phyloP scores from a whole-genome alignment of 2,113 vertebrate species.

The Toxotes jaculatrix region DNA sequence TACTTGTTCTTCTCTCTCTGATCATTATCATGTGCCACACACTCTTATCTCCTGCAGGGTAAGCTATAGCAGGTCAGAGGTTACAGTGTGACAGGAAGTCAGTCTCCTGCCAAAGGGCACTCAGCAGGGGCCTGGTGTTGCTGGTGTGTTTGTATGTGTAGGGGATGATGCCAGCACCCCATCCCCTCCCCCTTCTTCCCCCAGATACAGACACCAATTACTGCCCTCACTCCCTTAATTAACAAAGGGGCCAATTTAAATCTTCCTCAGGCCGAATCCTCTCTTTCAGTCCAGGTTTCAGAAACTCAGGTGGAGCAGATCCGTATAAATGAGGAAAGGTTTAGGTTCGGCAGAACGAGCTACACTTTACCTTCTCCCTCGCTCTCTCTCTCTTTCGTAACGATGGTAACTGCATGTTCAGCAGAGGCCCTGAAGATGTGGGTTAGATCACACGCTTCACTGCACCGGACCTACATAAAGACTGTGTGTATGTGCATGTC shows the following conservation, averaged over 20 bases:
- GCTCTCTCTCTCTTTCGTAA: constrained; percentile 32
- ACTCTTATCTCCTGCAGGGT: not conserved
- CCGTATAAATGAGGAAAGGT: not conserved
- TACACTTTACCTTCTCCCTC: not conserved
- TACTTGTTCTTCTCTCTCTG: not conserved
- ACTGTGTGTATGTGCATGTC: constrained; percentile 42
- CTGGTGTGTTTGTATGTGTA: constrained; percentile 13
- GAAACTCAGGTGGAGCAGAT: not conserved
- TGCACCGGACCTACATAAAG: constrained; percentile 67
- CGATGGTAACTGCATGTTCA: constrained; percentile 28
- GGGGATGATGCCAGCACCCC: not conserved
- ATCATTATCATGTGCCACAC: not conserved
- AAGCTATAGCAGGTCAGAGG: constrained; percentile 17
- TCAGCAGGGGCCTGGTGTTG: constrained; percentile 35
- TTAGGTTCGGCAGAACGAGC: not conserved
- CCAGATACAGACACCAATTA: not conserved
- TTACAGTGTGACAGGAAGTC: constrained; percentile 33
- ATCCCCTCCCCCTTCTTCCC: too few species aligned
- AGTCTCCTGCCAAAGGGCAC: constrained; percentile 7
- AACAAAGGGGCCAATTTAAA: not conserved
- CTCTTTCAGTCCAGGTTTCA: not conserved
- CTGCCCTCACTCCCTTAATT: constrained; percentile 9
- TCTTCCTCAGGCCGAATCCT: not conserved
- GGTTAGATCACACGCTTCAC: constrained; percentile 78
- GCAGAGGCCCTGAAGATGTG: constrained; percentile 78